Evolutionary conservation across 2,888 invertebrate genomes (phyloP).

Genomic region (Dolomedes plantarius): DNA sequence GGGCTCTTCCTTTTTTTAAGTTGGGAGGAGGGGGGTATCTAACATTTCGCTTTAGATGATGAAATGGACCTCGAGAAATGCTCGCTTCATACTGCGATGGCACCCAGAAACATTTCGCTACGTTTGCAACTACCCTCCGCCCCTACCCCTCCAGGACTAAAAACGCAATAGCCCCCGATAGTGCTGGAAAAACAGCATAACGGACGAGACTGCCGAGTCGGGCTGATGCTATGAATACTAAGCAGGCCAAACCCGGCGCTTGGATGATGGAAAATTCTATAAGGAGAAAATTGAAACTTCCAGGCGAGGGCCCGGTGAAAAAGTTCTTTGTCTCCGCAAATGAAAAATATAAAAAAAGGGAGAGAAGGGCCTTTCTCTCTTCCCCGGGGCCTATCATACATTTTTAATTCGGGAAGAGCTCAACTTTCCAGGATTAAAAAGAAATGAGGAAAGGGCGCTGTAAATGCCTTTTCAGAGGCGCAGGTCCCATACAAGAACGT

Average conservation of each 20-base stretch:
- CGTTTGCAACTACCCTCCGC: background rate
- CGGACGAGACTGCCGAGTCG: conserved; percentile 5
- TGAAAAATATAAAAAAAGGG: conserved; percentile 14
- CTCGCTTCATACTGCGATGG: background rate
- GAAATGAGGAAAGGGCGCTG: conserved; percentile 22
- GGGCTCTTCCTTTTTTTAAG: too few relatives aligned
- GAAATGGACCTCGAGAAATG: conserved; percentile 20
- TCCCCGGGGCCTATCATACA: conserved; percentile 27
- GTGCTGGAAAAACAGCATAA: conserved; percentile 22
- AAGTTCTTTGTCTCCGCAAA: conserved; percentile 34
- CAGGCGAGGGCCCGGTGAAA: conserved; percentile 21
- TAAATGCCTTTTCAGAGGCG: background rate
- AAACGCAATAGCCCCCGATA: conserved; percentile 29
- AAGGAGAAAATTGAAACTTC: conserved; percentile 37
- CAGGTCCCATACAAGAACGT: background rate
- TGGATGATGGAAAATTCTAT: conserved; percentile 35
- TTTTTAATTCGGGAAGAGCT: conserved; percentile 25
- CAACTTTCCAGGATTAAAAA: conserved; percentile 21
- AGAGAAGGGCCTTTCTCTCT: conserved; percentile 10
- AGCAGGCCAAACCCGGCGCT: conserved; percentile 18
- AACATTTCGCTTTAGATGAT: background rate
- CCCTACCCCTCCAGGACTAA: background rate
- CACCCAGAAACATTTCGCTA: background rate
- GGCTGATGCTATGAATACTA: conserved; percentile 31
- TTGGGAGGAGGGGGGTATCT: background rate